Percentiles rank a stretch among this genome's conserved stretches.
Conservation (phyloP, 2,888 invertebrate genomes). For the Dynastes grantii region DNA sequence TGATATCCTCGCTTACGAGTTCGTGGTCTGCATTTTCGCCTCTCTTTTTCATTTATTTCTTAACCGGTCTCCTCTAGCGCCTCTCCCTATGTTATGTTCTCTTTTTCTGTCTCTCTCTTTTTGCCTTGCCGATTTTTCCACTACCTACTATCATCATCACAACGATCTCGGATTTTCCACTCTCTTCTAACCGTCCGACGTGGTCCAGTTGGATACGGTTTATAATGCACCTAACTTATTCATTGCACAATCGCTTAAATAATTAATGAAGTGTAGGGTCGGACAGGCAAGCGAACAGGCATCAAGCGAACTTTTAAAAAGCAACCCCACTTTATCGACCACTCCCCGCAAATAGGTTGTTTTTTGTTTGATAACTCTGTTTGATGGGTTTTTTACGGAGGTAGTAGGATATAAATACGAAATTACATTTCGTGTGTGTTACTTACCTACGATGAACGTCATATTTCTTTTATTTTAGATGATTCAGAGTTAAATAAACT, state of each 20-base stretch:
- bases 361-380: constrained; percentile 70
- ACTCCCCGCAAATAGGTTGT: constrained; percentile 69
- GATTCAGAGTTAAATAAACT: too few relatives aligned
- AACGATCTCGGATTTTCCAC: constrained; percentile 20
- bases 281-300: constrained; percentile 59
- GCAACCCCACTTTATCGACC: constrained; percentile 69
- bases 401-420: constrained; percentile 68
- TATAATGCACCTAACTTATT: constrained; percentile 70
- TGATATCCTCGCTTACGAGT: constrained; percentile 66
- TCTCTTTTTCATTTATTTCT: constrained; percentile 38
- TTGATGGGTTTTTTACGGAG: constrained; percentile 69
- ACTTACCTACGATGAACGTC: neutral
- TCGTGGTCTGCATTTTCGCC: constrained; percentile 66
- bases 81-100: constrained; percentile 1
- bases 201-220: constrained; percentile 50
- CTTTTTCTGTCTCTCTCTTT: constrained; percentile 18
- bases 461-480: too few relatives aligned
- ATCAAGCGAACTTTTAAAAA: constrained; percentile 61
- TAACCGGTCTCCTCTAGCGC: constrained; percentile 1
- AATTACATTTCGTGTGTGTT: constrained; percentile 60
- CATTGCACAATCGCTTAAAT: constrained; percentile 71
- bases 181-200: constrained; percentile 17
- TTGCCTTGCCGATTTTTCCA: constrained; percentile 3
- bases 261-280: constrained; percentile 70
- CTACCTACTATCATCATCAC: constrained; percentile 3